phyloP scores from a whole-genome alignment of 2,888 invertebrate species.

The Archips crataeganus region DNA sequence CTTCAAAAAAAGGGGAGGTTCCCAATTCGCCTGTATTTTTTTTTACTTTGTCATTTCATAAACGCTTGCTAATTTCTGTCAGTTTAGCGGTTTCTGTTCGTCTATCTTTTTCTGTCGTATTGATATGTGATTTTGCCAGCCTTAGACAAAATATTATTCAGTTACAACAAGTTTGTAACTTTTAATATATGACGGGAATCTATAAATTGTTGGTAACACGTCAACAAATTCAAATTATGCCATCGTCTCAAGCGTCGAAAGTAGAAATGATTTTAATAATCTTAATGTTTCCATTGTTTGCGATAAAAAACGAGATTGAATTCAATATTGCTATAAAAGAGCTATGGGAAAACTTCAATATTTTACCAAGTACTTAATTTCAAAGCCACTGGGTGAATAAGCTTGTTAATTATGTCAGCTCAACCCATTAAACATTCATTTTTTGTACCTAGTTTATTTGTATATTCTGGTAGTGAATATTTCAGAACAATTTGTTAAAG shows the following conservation, averaged over 20 bases:
- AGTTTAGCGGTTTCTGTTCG: no score
- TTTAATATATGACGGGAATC: background rate
- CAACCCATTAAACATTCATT: background rate
- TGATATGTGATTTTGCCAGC: no score
- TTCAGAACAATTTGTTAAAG: conserved; percentile 50
- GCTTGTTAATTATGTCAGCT: background rate
- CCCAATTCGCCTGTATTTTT: no score
- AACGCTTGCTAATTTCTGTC: no score
- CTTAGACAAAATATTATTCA: no score
- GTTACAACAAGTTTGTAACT: no score
- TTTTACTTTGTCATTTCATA: no score
- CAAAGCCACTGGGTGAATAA: background rate
- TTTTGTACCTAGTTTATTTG: background rate
- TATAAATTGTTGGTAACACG: background rate
- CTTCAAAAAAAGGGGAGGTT: no score
- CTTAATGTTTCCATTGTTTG: background rate
- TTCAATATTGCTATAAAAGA: background rate
- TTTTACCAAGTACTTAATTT: background rate
- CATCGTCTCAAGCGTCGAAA: background rate
- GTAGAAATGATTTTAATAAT: background rate
- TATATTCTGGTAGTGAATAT: conserved; percentile 19
- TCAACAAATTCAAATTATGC: background rate
- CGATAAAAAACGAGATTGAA: background rate
- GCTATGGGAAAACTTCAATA: background rate
- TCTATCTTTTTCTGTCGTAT: no score